A percentile compares a stretch with the other conserved stretches of the same genome.
phyloP scores from a whole-genome alignment of 1,140 invertebrate genomes.

The Myzus persicae region DNA sequence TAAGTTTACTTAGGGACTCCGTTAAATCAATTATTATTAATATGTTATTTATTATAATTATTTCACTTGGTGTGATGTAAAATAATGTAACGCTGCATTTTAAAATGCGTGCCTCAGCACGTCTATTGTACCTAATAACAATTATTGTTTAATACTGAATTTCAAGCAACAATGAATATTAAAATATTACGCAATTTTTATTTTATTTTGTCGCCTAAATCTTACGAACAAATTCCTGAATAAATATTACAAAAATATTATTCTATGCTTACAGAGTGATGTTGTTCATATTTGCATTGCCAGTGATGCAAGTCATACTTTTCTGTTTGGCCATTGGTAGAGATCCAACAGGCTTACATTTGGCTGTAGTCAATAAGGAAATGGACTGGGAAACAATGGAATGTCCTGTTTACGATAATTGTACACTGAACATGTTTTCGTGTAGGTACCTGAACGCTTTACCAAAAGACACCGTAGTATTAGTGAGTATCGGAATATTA shows the following conservation, averaged over 20 bases:
- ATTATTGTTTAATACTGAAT: neutral
- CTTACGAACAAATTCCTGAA: neutral
- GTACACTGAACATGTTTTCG: slow-evolving; percentile 75
- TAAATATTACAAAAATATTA: slow-evolving; percentile 11
- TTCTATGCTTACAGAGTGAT: slow-evolving; percentile 73
- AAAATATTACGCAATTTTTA: neutral
- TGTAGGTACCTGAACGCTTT: slow-evolving; percentile 79
- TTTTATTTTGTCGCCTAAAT: neutral
- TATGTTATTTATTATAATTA: neutral
- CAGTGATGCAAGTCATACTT: slow-evolving; percentile 89
- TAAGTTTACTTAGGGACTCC: slow-evolving; percentile 67
- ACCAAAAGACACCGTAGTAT: slow-evolving; percentile 70
- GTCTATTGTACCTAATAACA: no score
- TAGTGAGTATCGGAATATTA: slow-evolving; percentile 67
- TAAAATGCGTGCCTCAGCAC: neutral
- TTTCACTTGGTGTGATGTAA: neutral
- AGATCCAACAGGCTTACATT: slow-evolving; percentile 81
- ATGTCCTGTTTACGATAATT: slow-evolving; percentile 67
- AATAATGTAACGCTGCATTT: neutral
- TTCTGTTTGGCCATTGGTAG: slow-evolving; percentile 95
- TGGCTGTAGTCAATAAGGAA: slow-evolving; percentile 89
- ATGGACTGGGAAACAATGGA: slow-evolving; percentile 67
- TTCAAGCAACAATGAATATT: neutral
- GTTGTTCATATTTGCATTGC: slow-evolving; percentile 89
- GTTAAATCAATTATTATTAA: neutral